A percentile compares a stretch with the other conserved stretches of the same genome.
Evolutionary conservation across 1,140 invertebrate species (phyloP).

Genomic region (Akabosia matsudoensis): DNA sequence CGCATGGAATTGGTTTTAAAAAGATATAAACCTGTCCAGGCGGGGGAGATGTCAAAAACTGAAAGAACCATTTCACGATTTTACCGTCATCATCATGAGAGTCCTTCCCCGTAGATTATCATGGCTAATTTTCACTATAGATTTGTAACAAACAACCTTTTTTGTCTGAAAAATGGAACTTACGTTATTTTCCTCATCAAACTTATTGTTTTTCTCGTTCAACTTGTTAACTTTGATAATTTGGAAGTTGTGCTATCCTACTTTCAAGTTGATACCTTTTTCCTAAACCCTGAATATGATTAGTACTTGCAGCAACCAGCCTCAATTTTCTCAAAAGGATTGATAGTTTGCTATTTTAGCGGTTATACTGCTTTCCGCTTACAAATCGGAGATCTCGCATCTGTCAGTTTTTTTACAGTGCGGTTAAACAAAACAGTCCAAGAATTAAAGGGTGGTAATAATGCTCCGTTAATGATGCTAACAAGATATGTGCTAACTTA

Average conservation of each 20-base stretch:
- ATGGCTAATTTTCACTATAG: neutral
- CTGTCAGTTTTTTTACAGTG: neutral
- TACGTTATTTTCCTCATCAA: neutral
- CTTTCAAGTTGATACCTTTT: neutral
- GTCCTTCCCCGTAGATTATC: neutral
- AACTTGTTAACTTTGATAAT: neutral
- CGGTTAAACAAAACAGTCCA: conserved; percentile 2
- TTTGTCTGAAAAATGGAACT: neutral
- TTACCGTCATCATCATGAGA: neutral
- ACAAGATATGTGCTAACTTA: conserved; percentile 6
- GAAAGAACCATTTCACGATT: neutral
- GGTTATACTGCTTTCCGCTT: neutral
- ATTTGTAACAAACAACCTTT: neutral
- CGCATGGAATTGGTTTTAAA: neutral
- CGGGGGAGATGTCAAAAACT: conserved; percentile 8
- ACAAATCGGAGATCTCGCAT: neutral
- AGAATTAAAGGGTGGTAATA: conserved; percentile 15
- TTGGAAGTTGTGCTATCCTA: neutral
- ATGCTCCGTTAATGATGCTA: conserved; percentile 15
- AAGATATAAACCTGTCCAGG: conserved; percentile 21
- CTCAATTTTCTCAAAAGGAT: no score
- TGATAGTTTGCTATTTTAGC: no score
- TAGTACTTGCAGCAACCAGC: no score
- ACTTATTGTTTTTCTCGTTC: neutral
- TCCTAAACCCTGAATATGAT: no score